Base-by-base conservation (phyloP, 2,888 invertebrate species). In the Lithophane leautieri region DNA sequence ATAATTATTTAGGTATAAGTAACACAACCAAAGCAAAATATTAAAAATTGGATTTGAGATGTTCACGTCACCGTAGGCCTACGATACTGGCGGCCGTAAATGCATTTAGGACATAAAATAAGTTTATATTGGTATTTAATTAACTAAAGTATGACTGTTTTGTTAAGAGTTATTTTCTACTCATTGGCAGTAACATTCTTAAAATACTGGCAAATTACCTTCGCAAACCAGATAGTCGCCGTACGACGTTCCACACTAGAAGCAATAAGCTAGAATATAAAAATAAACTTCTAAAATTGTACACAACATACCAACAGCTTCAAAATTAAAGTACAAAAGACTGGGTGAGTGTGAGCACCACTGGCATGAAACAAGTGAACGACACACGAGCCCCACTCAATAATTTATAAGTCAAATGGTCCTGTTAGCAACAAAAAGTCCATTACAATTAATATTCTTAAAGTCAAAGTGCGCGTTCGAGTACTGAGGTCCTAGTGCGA, bases 21-120 rank as follows among this genome's bases (percentile, higher is more conserved):
- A 96, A 96, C 96, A 96, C 96, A 96, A 96, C 96, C 96, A 94
- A 96, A 96, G 95, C 95, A 95, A 96, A 95, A 96, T 93, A 94
- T 95, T 94, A 95, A 93, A 94, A 93, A 94, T 94, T 94, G 94
- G 92, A 95, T 95, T 94, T 95, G 94, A 95, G 92, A 93, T 90
- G 93, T 92, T 91, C 81, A 91, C 91, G 91, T 92, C 93, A 91
- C 93, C 90, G 90, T 89, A 92, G 92, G 92, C 92, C 92, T 88
- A 86, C 88, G 85, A 79, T 85, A 89, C 82, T 86, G 86, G 89
- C 88, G 91, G 90, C 93, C 93, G 89, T 96, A 95, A 95, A 95
- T 96, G 95, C 96, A 95, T 90, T 89, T 89, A 91, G 89, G 90
- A 90, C 89, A 91, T 89, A 90, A 88, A 90, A 90, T 88, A 90